A percentile compares a stretch with the other conserved stretches of the same genome.
phyloP scores from a whole-genome alignment of 2,797 vertebrate genomes.

The Thalassophryne amazonica region DNA sequence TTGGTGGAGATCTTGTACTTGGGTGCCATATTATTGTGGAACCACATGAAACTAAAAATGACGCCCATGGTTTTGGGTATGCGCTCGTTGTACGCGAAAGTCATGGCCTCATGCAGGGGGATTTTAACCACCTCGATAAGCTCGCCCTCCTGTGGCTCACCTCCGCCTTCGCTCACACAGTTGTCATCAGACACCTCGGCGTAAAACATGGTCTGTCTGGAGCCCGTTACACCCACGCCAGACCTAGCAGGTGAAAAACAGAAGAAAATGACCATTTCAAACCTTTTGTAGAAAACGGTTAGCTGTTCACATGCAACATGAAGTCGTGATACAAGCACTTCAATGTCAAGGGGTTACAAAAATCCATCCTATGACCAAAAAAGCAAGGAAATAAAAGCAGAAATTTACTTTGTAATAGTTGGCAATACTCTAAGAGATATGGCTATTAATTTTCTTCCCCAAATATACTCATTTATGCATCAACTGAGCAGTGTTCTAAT shows the following conservation, averaged over 20 bases:
- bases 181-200: conserved; percentile 91
- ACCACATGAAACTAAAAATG: conserved; percentile 92
- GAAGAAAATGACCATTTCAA: not conserved
- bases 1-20: conserved; percentile 87
- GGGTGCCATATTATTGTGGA: conserved; percentile 87
- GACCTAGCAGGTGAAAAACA: conserved; percentile 68
- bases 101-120: conserved; percentile 86
- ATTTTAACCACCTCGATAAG: conserved; percentile 91
- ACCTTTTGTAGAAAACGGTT: too few relatives aligned
- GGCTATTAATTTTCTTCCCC: too few relatives aligned
- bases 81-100: conserved; percentile 83
- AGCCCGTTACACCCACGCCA: conserved; percentile 87
- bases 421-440: too few relatives aligned
- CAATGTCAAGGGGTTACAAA: too few relatives aligned
- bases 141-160: conserved; percentile 86
- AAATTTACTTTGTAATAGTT: too few relatives aligned
- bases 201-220: conserved; percentile 93
- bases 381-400: too few relatives aligned
- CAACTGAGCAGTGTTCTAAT: too few relatives aligned
- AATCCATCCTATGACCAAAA: too few relatives aligned
- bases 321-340: too few relatives aligned
- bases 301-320: too few relatives aligned
- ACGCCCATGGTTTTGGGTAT: conserved; percentile 90
- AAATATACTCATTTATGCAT: too few relatives aligned
- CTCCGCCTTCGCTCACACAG: conserved; percentile 82